phyloP scores from a whole-genome alignment of 2,888 invertebrate genomes.

The Cartodere bifasciata region DNA sequence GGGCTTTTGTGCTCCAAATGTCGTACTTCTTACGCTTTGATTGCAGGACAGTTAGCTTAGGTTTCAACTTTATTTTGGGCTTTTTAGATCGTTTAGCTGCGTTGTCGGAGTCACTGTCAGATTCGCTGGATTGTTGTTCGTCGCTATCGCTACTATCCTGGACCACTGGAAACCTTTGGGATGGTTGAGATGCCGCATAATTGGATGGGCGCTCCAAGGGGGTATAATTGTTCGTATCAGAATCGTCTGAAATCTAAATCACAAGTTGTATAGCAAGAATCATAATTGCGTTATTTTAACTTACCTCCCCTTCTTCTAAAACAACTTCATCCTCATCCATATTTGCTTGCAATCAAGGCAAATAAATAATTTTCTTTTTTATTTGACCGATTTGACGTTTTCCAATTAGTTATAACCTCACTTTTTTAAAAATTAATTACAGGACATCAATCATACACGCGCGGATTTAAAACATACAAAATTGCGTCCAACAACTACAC shows the following conservation, averaged over 20 bases:
- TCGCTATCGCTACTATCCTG: conserved; percentile 40
- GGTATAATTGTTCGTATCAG: conserved; percentile 39
- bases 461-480: too few species aligned
- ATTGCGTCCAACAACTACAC: too few species aligned
- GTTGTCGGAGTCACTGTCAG: conserved; percentile 48
- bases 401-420: too few species aligned
- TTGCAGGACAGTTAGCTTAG: conserved; percentile 32
- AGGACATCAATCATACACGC: too few species aligned
- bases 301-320: conserved; percentile 22
- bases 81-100: conserved; percentile 38
- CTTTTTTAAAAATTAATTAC: too few species aligned
- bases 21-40: conserved; percentile 57
- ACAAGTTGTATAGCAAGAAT: background rate
- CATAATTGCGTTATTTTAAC: conserved; percentile 7
- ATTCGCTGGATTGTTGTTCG: conserved; percentile 28
- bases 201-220: conserved; percentile 44
- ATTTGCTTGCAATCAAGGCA: too few species aligned
- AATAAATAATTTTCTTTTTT: too few species aligned
- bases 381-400: too few species aligned
- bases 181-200: conserved; percentile 21
- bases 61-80: conserved; percentile 38
- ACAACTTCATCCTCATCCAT: conserved; percentile 6
- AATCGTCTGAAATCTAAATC: conserved; percentile 23
- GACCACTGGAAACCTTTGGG: conserved; percentile 22
- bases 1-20: conserved; percentile 58